Percentiles rank a stretch among this genome's conserved stretches.
Conservation (phyloP, 2,113 vertebrate genomes). For the Ginglymostoma cirratum region DNA sequence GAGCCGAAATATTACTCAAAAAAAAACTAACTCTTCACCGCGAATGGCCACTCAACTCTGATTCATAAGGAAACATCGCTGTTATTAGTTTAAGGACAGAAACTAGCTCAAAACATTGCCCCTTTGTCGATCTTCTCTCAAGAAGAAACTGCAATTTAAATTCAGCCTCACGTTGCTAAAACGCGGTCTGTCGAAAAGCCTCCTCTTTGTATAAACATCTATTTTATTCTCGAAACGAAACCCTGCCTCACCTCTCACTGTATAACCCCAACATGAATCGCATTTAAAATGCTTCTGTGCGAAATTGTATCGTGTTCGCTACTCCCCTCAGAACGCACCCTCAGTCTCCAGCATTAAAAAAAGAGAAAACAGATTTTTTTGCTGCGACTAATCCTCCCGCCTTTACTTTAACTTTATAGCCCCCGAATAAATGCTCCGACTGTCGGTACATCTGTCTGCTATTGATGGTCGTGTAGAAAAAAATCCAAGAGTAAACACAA, state of each 20-base stretch:
- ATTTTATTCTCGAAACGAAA: neutral
- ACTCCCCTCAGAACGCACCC: neutral
- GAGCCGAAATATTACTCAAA: slow-evolving; percentile 35
- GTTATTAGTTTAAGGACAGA: neutral
- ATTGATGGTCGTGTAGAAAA: neutral
- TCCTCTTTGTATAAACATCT: neutral
- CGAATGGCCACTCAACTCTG: neutral
- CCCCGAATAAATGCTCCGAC: neutral
- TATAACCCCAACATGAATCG: neutral
- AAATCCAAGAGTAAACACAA: neutral
- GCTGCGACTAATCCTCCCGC: neutral
- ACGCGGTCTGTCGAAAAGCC: too few relatives aligned
- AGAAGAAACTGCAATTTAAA: neutral
- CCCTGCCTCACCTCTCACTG: neutral
- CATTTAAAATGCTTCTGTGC: neutral
- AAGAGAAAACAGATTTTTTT: too few relatives aligned
- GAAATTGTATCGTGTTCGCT: neutral
- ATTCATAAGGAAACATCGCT: neutral
- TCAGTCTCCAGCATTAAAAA: neutral
- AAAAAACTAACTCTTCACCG: neutral
- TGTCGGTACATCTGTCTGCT: neutral
- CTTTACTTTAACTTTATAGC: neutral
- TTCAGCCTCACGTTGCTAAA: too few relatives aligned
- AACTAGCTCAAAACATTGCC: neutral
- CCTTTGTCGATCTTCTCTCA: neutral